Base-by-base conservation (phyloP, 1,140 invertebrate species). In the Branchinecta lindahli region DNA sequence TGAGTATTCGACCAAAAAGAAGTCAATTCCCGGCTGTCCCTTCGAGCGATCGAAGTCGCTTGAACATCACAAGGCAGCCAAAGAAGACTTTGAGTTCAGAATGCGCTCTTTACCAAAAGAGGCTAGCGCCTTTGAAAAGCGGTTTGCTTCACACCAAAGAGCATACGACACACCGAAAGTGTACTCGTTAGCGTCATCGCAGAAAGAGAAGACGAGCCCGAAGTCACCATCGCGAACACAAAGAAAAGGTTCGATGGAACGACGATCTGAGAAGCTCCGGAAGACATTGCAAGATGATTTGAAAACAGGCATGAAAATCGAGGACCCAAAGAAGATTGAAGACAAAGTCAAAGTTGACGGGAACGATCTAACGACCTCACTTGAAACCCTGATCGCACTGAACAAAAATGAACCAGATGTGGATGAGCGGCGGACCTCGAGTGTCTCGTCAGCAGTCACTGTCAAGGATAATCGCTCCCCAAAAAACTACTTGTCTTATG, bases 21-120 rank as follows among this genome's bases (percentile, higher is more conserved):
- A 12, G 12, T 61, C 52, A 15, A 61, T 61, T 15, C 52, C 18
- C 18, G 52, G 52, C 18, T 61, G 12, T 12, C 12, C 52, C 18
- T 61, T 61, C 18, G 52, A 61, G 18, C 12, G 52, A 1, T 61
- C 52, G 6, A 61, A 61, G 18, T 61, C 52, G 12, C 52, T 61
- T 15, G 52, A 61, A 61, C 52, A 61, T 61, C 52, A 61, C 18
- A 61, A 61, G 18, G 52, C 18, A 15, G 52, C 18, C 18, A 12
- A 20, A 12, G 18, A 61, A 15, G 52, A 61, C 12, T 20, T 15
- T 12, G 52, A 61, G 18, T 61, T 61, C 18, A 61, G 52, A 61
- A 20, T 61, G 12, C 12, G 52, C 12, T 61, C 52, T 61, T 61
- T 61, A 61, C 52, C 52, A 61, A 61, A 61, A 61, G 52, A 61